These are phyloP conservation scores for Pempheris klunzingeri DNA, from an alignment of 2,797 vertebrate genomes.

Conservation along the genomic window DNA sequence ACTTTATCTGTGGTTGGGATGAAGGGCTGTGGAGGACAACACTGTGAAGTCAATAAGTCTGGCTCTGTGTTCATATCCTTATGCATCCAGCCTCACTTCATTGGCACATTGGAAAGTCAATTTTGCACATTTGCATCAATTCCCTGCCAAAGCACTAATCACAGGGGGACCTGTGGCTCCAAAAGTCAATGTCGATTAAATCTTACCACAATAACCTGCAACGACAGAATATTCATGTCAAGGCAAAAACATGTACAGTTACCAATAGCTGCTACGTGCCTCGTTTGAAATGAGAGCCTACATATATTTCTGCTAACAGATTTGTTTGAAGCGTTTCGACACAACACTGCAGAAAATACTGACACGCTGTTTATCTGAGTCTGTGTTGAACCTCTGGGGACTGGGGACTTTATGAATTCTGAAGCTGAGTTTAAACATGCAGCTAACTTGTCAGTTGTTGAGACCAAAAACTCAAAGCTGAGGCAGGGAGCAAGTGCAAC, in stretches of 20 bases:
- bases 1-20: conserved; percentile 38
- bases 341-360: background rate
- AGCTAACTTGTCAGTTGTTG: background rate
- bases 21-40: conserved; percentile 28
- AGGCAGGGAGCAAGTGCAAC: background rate
- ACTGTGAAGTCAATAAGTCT: conserved; percentile 48
- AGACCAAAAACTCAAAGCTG: conserved; percentile 19
- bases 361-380: background rate
- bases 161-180: conserved; percentile 27
- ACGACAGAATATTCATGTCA: conserved; percentile 18
- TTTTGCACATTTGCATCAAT: conserved; percentile 58
- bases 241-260: conserved; percentile 6
- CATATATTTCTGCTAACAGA: background rate
- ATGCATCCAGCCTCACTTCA: conserved; percentile 42
- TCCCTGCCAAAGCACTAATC: conserved; percentile 54
- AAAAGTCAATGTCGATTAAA: conserved; percentile 33
- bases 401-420: conserved; percentile 2
- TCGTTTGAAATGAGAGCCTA: conserved; percentile 1
- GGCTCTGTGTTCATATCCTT: conserved; percentile 43
- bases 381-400: background rate
- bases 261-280: background rate
- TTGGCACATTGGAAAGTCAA: conserved; percentile 40
- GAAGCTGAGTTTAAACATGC: background rate
- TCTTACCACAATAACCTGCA: conserved; percentile 44
- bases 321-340: background rate